Base-by-base conservation (phyloP, 37 sponge, comb jelly and placozoan genomes). In the Ephydatia muelleri region DNA sequence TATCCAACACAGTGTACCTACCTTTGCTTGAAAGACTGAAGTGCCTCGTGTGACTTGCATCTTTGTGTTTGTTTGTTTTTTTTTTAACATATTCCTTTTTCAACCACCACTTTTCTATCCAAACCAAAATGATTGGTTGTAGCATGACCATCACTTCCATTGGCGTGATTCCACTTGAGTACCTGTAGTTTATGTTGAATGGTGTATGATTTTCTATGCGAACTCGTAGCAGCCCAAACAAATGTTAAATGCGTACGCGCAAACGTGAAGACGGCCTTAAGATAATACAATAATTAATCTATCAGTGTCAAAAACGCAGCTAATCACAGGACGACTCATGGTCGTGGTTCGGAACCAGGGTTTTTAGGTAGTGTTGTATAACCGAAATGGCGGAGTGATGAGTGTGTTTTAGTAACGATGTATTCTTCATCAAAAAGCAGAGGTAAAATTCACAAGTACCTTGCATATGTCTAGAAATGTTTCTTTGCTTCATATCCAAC, bases 181-280 rank as follows among this genome's bases (percentile, higher is more conserved):
- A 76, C 66, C 38, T 37, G 21, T 73, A 39, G 29, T 76, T 72
- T 82, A 39, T 72, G 75, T 37, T 73, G 38, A 22, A 82, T 64
- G 22, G 84, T 75, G 49, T 75, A 83, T 13, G 76, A 83, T 43
- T 70, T 81, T 68, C 80, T 31, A 66, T 67, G 12, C 57, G 19
- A 57, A 57, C 57, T 57, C 57, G 16, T 57, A 57, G 57, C 57
- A 43, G 43, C 43, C 3, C 43, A 43, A 43, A 43, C 6, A 57
- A 57, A 57, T 21, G 57, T 14, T 57, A 57, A 57, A 57, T 57
- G 57, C 43, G 43, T 43, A 43, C 43, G 6, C 43, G 43, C 57
- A 1, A 57, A 57, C 57, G 57, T 21, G 57, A 57, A 57, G 57
- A 57, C 57, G 43, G 43, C 43, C 43, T 43, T 43, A 43, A 43